A percentile compares a stretch with the other conserved stretches of the same genome.
phyloP scores from a whole-genome alignment of 2,888 invertebrate species.

The Acleris literana region DNA sequence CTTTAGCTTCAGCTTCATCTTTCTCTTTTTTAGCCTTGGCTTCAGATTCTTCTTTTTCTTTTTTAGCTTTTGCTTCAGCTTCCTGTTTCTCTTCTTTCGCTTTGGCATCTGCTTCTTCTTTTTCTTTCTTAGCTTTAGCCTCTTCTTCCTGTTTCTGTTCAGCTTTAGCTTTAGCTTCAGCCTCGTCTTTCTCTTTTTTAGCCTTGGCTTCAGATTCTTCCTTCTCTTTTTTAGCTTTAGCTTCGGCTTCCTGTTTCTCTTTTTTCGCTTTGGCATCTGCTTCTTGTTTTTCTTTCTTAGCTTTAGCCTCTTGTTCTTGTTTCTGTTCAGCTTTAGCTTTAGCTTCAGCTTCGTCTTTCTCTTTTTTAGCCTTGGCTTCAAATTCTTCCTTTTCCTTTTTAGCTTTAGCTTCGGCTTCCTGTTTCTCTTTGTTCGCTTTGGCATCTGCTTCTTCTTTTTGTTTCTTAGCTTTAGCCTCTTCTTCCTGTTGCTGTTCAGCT shows the following conservation, averaged over 20 bases:
- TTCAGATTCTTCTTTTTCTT: conserved; percentile 38
- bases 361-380: conserved; percentile 31
- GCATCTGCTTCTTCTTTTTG: conserved; percentile 30
- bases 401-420: conserved; percentile 35
- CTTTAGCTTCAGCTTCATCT: conserved; percentile 19
- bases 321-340: conserved; percentile 28
- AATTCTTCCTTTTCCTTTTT: conserved; percentile 20
- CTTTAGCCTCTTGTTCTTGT: conserved; percentile 34
- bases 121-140: too few species aligned
- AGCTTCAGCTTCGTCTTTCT: conserved; percentile 39
- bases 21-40: conserved; percentile 30
- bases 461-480: conserved; percentile 5
- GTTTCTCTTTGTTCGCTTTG: conserved; percentile 28
- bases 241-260: conserved; percentile 28
- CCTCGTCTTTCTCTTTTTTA: too few species aligned
- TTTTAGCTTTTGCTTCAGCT: conserved; percentile 10
- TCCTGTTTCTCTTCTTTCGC: too few species aligned
- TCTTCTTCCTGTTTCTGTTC: conserved; percentile 20
- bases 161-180: conserved; percentile 29
- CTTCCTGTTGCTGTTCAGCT: conserved; percentile 19
- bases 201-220: too few species aligned
- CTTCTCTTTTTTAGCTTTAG: conserved; percentile 28
- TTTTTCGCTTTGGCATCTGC: conserved; percentile 33
- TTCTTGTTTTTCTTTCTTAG: conserved; percentile 32
- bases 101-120: too few species aligned